Conservation (phyloP, 2,797 vertebrate species). For the Agapornis canus region DNA sequence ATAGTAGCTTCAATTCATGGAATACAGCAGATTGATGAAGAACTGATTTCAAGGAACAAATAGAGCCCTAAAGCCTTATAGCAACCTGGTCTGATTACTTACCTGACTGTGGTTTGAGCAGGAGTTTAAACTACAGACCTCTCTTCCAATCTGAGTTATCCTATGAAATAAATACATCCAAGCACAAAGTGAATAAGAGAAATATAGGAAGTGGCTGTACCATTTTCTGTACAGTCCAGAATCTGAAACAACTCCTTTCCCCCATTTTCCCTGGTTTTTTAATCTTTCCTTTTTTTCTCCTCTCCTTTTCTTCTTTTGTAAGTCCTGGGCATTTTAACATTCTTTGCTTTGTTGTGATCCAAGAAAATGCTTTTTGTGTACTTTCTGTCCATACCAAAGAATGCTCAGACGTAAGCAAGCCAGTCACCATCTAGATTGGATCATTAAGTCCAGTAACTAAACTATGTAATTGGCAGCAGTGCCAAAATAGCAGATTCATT, state of each 20-base stretch:
- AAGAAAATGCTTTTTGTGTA: background rate
- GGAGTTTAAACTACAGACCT: background rate
- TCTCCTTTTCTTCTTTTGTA: background rate
- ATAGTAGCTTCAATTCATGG: background rate
- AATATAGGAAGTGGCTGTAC: background rate
- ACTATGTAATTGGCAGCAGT: background rate
- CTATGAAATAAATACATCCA: background rate
- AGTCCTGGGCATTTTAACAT: background rate
- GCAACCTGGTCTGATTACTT: background rate
- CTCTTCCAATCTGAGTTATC: background rate
- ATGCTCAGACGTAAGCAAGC: background rate
- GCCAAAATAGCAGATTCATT: background rate
- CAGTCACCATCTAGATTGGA: background rate
- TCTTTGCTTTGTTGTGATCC: background rate
- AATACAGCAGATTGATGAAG: background rate
- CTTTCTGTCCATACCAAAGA: background rate
- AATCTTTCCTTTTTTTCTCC: background rate
- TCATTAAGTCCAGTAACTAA: background rate
- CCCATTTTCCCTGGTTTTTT: rapidly evolving
- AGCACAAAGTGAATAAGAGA: background rate
- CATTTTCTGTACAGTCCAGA: background rate
- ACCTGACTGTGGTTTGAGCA: background rate
- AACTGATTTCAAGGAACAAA: background rate
- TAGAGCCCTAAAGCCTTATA: background rate
- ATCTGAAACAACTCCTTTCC: background rate